A percentile compares a stretch with the other conserved stretches of the same genome.
phyloP scores from a whole-genome alignment of 2,797 vertebrate genomes.

The Enteromius unitaeniatus region DNA sequence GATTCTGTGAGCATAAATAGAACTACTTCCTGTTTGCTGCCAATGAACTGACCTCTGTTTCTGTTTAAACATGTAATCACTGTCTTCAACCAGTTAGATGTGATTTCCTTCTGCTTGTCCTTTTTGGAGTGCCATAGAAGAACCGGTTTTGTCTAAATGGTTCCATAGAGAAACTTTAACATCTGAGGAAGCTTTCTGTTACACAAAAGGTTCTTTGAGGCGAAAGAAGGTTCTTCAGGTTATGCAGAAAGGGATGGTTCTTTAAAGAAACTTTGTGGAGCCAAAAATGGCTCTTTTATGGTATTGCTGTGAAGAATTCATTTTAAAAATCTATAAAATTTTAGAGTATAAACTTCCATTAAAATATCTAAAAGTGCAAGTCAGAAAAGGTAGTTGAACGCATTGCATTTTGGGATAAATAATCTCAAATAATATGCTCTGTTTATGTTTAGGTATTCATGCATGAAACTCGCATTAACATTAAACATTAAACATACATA shows the following conservation, averaged over 20 bases:
- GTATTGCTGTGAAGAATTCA: too few species aligned
- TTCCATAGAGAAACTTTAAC: neutral
- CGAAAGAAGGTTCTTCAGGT: neutral
- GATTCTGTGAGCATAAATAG: slow-evolving; percentile 51
- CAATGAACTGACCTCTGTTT: neutral
- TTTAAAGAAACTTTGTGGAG: neutral
- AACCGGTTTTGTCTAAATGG: neutral
- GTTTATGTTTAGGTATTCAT: neutral
- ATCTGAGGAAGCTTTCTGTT: neutral
- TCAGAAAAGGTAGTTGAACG: neutral
- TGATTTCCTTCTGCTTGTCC: neutral
- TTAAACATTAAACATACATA: neutral
- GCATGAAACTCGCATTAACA: neutral
- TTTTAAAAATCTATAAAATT: neutral
- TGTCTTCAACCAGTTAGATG: neutral
- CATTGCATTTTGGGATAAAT: neutral
- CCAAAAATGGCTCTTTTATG: too few species aligned
- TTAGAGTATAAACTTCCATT: neutral
- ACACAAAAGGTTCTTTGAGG: neutral
- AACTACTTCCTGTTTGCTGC: neutral
- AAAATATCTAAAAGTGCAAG: neutral
- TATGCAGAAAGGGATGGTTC: neutral
- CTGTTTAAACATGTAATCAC: neutral
- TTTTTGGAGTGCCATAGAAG: neutral
- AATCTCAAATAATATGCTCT: neutral